Percentiles rank a stretch among this genome's conserved stretches.
phyloP scores from a whole-genome alignment of 2,113 vertebrate species.

The Phyllostomus hastatus region DNA sequence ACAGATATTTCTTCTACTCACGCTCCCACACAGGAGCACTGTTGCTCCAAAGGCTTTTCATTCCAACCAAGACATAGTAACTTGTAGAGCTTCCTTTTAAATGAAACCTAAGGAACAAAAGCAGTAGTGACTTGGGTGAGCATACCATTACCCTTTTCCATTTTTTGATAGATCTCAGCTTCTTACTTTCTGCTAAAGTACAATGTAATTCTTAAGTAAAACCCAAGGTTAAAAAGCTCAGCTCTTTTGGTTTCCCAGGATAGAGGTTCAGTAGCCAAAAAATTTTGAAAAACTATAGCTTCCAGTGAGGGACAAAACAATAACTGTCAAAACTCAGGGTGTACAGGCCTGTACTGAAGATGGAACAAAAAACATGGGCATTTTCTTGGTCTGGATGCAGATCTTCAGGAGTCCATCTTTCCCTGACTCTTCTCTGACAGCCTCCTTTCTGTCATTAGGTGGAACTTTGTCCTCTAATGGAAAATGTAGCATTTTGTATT shows the following conservation, averaged over 20 bases:
- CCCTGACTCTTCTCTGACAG: background rate
- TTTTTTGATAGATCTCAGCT: background rate
- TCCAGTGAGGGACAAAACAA: background rate
- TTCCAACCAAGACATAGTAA: background rate
- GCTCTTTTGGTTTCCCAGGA: background rate
- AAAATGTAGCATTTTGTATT: background rate
- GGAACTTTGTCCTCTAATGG: background rate
- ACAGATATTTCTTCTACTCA: background rate
- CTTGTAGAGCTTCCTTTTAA: slow-evolving; percentile 19
- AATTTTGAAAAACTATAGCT: background rate
- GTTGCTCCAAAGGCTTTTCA: background rate
- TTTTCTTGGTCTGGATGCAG: background rate
- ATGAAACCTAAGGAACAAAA: slow-evolving; percentile 23
- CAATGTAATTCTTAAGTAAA: background rate
- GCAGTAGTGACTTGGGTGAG: background rate
- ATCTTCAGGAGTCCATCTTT: background rate
- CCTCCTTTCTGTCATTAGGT: background rate
- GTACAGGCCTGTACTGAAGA: background rate
- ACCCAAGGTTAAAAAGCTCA: background rate
- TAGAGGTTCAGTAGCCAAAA: background rate
- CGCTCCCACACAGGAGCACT: slow-evolving; percentile 38
- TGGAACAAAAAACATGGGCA: background rate
- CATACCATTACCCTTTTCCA: background rate
- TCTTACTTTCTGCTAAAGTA: background rate
- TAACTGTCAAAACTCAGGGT: background rate